These are phyloP conservation scores for Ochotona curzoniae DNA, from an alignment of 2,113 vertebrate species.

Conservation along the genomic window DNA sequence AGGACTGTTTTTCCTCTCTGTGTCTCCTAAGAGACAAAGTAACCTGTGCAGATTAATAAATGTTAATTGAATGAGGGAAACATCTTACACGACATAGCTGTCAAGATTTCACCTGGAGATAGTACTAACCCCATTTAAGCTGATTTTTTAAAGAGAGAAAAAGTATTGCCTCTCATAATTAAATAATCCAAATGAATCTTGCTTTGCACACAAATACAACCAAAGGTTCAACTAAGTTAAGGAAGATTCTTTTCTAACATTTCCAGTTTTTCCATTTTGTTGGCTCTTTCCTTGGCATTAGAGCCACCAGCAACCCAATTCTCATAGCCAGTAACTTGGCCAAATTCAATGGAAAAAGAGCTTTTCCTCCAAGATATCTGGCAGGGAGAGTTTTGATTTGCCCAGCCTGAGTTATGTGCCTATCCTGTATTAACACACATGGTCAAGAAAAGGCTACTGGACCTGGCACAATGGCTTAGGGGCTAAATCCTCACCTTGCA, in stretches of 20 bases:
- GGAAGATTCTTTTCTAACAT: neutral
- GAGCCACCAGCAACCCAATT: neutral
- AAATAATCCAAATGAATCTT: slow-evolving; percentile 20
- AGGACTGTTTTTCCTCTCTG: slow-evolving; percentile 23
- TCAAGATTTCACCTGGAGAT: slow-evolving; percentile 1
- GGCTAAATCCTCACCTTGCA: too few species aligned
- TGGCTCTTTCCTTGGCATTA: neutral
- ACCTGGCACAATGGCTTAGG: too few species aligned
- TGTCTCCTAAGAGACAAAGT: neutral
- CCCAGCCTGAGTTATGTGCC: neutral
- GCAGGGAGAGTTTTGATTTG: neutral
- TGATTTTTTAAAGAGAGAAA: neutral
- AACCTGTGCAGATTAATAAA: neutral
- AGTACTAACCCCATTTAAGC: neutral
- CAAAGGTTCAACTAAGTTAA: slow-evolving; percentile 26
- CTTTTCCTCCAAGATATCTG: neutral
- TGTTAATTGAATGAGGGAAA: neutral
- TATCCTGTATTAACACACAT: neutral
- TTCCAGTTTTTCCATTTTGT: neutral
- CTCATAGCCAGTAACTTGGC: neutral
- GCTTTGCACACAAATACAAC: neutral
- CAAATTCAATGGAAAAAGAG: neutral
- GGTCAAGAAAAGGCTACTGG: neutral
- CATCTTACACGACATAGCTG: neutral
- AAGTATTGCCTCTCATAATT: neutral